Evolutionary conservation across 92 coral and sea anemone species (phyloP).

Genomic region (Epizoanthus illoricatus): DNA sequence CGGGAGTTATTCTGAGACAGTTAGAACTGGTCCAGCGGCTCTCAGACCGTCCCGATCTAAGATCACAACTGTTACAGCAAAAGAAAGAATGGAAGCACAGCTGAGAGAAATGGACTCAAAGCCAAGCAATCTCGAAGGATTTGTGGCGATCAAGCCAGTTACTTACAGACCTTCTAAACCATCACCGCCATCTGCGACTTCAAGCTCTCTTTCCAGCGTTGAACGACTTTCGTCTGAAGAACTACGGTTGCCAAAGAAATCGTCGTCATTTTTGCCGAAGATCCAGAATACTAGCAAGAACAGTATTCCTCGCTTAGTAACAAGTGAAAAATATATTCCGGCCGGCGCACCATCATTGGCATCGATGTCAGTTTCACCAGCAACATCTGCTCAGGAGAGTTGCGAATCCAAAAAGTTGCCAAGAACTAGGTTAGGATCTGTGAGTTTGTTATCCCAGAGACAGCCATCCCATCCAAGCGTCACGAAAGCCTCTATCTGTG

Average conservation of each 20-base stretch:
- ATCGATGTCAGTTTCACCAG: neutral
- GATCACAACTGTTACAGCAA: constrained; percentile 3
- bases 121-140: constrained; percentile 33
- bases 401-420: constrained; percentile 10
- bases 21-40: constrained; percentile 39
- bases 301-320: constrained; percentile 1
- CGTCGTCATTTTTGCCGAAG: constrained; percentile 23
- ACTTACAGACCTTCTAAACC: constrained; percentile 38
- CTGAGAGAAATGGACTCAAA: constrained; percentile 17
- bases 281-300: constrained; percentile 33
- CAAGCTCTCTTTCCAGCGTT: constrained; percentile 29
- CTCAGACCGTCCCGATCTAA: constrained; percentile 46
- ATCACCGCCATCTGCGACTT: constrained; percentile 16
- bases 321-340: constrained; percentile 19
- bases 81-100: constrained; percentile 23
- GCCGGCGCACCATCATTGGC: constrained; percentile 13
- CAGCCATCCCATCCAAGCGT: constrained; percentile 14
- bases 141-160: neutral
- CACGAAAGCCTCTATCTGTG: neutral
- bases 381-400: constrained; percentile 19
- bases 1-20: constrained; percentile 48
- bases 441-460: constrained; percentile 35
- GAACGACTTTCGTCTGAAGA: constrained; percentile 30
- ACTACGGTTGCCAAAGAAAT: neutral
- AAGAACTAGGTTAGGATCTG: constrained; percentile 19